These are phyloP conservation scores for Bruchidius siliquastri DNA, from an alignment of 2,888 invertebrate genomes.

Conservation along the genomic window DNA sequence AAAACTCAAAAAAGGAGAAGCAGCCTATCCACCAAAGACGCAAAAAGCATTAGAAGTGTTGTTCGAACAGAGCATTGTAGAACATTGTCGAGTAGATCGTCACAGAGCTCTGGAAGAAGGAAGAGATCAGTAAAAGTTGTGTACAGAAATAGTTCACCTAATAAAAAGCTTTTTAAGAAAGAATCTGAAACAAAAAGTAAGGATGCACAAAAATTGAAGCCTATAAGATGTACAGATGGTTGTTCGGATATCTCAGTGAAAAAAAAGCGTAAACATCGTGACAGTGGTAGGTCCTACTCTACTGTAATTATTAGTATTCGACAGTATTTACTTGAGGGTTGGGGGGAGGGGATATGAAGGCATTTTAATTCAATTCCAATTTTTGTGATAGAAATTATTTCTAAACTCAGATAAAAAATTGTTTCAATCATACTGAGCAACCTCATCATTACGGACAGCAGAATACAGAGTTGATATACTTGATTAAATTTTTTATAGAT, in stretches of 20 bases:
- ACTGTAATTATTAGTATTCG: no score
- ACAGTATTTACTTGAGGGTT: no score
- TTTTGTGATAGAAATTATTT: no score
- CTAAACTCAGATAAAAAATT: no score
- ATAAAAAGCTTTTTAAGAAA: background rate
- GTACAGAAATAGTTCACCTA: background rate
- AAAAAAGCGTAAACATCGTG: background rate
- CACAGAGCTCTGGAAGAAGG: background rate
- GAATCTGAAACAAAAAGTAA: background rate
- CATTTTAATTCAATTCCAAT: no score
- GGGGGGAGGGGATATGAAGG: no score
- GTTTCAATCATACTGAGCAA: no score
- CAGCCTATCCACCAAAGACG: background rate
- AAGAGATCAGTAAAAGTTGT: background rate
- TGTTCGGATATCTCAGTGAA: background rate
- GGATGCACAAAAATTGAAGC: background rate
- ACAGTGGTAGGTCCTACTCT: background rate
- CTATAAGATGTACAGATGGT: background rate
- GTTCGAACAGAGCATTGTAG: background rate
- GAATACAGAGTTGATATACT: no score
- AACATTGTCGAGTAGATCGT: background rate
- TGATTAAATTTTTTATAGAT: background rate
- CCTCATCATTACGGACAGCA: no score
- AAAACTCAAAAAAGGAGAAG: slow-evolving; percentile 5
- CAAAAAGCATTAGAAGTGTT: background rate